A percentile compares a stretch with the other conserved stretches of the same genome.
phyloP scores from a whole-genome alignment of 2,888 invertebrate genomes.

The Andrena haemorrhoa region DNA sequence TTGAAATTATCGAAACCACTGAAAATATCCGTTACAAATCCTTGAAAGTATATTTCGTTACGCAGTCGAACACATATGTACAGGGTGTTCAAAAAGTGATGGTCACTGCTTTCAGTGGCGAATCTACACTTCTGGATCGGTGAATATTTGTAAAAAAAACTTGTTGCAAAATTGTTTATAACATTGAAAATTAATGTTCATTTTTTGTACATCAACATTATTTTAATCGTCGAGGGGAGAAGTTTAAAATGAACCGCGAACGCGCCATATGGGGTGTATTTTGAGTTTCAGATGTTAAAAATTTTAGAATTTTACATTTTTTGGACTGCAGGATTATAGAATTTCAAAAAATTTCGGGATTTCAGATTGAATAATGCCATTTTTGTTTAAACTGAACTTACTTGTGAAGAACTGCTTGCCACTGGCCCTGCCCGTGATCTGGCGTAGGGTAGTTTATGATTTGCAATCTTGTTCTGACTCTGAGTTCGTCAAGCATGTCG shows the following conservation, averaged over 20 bases:
- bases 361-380: neutral
- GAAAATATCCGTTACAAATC: neutral
- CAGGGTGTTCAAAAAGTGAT: too few species aligned
- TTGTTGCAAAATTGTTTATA: too few species aligned
- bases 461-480: constrained; percentile 92
- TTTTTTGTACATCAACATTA: too few species aligned
- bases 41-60: too few species aligned
- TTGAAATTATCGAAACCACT: neutral
- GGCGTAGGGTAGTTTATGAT: constrained; percentile 95
- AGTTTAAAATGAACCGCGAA: too few species aligned
- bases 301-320: neutral
- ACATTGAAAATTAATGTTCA: too few species aligned
- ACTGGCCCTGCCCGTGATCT: constrained; percentile 93
- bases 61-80: too few species aligned
- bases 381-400: constrained; percentile 83
- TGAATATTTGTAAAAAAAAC: too few species aligned
- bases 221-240: too few species aligned
- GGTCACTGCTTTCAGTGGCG: too few species aligned
- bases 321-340: too few species aligned
- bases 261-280: neutral
- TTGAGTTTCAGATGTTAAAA: neutral
- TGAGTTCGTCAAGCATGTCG: constrained; percentile 97
- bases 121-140: too few species aligned
- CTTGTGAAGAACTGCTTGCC: constrained; percentile 97
- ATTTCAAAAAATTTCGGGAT: neutral